phyloP scores from a whole-genome alignment of 2,888 invertebrate genomes.

The Girardia tigrina region DNA sequence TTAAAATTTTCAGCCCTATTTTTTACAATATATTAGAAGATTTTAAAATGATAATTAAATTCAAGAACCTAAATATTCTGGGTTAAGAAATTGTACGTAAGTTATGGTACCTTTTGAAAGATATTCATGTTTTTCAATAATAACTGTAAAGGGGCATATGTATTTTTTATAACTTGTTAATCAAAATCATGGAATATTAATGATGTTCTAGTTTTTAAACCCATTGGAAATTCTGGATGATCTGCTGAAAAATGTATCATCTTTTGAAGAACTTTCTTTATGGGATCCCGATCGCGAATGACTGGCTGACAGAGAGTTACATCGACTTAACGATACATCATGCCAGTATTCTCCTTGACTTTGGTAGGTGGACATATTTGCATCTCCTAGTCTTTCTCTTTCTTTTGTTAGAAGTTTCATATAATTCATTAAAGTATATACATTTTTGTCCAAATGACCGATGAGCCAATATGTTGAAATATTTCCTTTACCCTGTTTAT shows the following conservation, averaged over 20 bases:
- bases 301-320: neutral
- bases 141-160: too few relatives aligned
- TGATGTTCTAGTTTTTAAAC: neutral
- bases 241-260: neutral
- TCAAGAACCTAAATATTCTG: too few relatives aligned
- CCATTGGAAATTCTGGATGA: neutral
- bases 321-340: neutral
- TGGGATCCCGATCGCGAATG: neutral
- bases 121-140: too few relatives aligned
- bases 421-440: neutral
- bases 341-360: constrained; percentile 8
- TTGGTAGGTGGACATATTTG: neutral
- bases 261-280: constrained; percentile 6
- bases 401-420: constrained; percentile 1
- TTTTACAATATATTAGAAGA: too few relatives aligned
- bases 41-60: too few relatives aligned
- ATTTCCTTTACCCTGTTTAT: neutral
- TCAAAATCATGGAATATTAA: too few relatives aligned
- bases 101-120: too few relatives aligned
- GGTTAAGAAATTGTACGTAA: too few relatives aligned
- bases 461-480: neutral
- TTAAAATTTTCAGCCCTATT: too few relatives aligned
- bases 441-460: constrained; percentile 4
- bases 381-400: constrained; percentile 1
- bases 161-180: too few relatives aligned